phyloP scores from a whole-genome alignment of 2,888 invertebrate species.

The Dicyrtomina minuta region DNA sequence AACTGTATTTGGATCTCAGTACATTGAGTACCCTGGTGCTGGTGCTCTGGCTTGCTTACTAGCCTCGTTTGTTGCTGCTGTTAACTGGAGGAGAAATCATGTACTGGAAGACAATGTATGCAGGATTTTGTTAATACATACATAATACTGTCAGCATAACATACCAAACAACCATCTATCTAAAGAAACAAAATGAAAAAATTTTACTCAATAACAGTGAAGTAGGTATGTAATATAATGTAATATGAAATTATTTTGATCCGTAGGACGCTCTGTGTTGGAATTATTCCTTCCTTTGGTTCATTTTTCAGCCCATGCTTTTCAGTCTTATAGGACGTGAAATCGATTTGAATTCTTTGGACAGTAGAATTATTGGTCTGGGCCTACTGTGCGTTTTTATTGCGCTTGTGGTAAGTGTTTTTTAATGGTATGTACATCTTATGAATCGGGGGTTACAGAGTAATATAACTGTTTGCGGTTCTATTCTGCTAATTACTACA shows the following conservation, averaged over 20 bases:
- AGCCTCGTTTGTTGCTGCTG: conserved; percentile 62
- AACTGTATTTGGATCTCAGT: conserved; percentile 65
- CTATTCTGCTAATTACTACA: too few relatives aligned
- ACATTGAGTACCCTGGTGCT: conserved; percentile 65
- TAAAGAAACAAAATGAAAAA: too few relatives aligned
- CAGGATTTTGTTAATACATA: background rate
- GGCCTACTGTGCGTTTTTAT: conserved; percentile 58
- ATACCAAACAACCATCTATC: too few relatives aligned
- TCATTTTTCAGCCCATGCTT: conserved; percentile 60
- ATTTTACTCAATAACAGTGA: too few relatives aligned
- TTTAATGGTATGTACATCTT: conserved; percentile 43
- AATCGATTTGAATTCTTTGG: conserved; percentile 56
- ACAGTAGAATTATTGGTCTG: conserved; percentile 54
- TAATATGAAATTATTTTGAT: background rate
- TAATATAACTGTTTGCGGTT: too few relatives aligned
- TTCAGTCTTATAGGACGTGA: conserved; percentile 62
- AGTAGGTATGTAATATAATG: too few relatives aligned
- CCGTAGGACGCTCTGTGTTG: conserved; percentile 54
- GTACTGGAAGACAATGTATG: conserved; percentile 31
- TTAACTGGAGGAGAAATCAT: conserved; percentile 58
- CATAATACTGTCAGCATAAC: too few relatives aligned
- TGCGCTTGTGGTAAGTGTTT: conserved; percentile 54
- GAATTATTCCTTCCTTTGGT: conserved; percentile 58
- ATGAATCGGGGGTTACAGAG: too few relatives aligned
- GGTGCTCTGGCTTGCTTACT: conserved; percentile 65